These are phyloP conservation scores for Alces alces DNA, from an alignment of 2,113 vertebrate species.

Conservation along the genomic window DNA sequence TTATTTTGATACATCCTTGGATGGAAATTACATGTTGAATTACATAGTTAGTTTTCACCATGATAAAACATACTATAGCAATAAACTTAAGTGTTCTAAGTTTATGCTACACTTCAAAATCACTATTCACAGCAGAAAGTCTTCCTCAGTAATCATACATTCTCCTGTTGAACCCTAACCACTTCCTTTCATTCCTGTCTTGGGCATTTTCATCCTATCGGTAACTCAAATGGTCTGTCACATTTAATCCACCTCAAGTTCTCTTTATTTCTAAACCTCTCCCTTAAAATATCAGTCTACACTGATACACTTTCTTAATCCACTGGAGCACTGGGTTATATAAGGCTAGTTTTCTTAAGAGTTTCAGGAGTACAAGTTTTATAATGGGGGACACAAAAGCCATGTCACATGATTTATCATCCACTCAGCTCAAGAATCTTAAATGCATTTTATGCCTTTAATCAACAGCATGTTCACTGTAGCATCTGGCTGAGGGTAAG, in stretches of 20 bases:
- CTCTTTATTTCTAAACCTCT: background rate
- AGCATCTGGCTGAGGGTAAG: background rate
- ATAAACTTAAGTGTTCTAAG: background rate
- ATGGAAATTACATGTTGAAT: background rate
- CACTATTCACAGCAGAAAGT: background rate
- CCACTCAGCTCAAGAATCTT: background rate
- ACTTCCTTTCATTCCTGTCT: background rate
- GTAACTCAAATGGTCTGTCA: background rate
- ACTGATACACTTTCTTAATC: background rate
- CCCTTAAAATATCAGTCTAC: background rate
- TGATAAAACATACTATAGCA: background rate
- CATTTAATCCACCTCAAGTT: background rate
- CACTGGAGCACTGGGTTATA: background rate
- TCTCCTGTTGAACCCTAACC: background rate
- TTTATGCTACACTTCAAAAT: background rate
- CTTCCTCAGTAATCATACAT: background rate
- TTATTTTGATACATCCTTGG: background rate
- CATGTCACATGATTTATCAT: background rate
- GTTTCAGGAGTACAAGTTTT: background rate
- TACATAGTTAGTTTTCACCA: background rate
- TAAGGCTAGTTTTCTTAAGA: background rate
- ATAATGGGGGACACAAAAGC: background rate
- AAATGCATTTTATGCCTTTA: background rate
- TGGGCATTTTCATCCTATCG: background rate
- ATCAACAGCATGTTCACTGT: background rate